phyloP scores from a whole-genome alignment of 2,113 vertebrate genomes.

The Bubo bubo region DNA sequence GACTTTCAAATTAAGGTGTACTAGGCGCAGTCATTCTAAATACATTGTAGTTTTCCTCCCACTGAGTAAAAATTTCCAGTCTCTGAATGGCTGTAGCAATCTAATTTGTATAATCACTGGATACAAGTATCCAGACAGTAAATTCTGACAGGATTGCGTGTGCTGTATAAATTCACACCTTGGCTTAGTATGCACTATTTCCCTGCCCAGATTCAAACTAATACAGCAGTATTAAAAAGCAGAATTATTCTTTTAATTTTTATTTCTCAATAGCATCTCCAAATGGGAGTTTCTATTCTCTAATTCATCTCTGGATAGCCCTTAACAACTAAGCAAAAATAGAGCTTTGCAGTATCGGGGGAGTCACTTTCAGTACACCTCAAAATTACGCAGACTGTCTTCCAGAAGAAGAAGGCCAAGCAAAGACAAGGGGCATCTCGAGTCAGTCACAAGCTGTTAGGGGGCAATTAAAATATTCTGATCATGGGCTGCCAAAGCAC shows the following conservation, averaged over 20 bases:
- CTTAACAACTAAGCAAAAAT: neutral
- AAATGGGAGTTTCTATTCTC: neutral
- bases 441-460: neutral
- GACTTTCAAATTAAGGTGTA: neutral
- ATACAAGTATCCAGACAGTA: neutral
- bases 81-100: neutral
- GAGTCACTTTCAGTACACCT: neutral
- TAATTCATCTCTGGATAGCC: neutral
- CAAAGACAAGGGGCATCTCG: neutral
- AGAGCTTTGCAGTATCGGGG: neutral
- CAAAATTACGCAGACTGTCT: neutral
- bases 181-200: neutral
- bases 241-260: neutral
- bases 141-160: neutral
- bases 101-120: neutral
- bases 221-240: neutral
- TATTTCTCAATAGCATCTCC: neutral
- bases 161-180: neutral
- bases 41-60: neutral
- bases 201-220: neutral
- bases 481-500: neutral
- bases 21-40: neutral
- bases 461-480: slow-evolving; percentile 1
- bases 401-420: neutral
- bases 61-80: neutral